A percentile compares a stretch with the other conserved stretches of the same genome.
phyloP scores from a whole-genome alignment of 2,888 invertebrate genomes.

The Vesta saturnalis region DNA sequence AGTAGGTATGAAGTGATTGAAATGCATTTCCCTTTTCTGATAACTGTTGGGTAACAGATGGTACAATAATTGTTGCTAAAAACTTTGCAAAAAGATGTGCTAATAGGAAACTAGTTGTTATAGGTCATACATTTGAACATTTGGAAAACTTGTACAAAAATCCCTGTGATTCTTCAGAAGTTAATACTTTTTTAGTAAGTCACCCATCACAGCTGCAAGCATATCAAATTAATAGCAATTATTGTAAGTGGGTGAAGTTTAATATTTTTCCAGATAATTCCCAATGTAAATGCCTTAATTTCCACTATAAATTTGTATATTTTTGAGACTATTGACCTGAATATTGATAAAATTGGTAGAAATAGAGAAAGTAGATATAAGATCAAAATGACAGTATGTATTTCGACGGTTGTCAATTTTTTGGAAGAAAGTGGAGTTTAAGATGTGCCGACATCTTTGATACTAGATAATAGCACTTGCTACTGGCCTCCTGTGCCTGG shows the following conservation, averaged over 20 bases:
- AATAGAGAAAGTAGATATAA: no score
- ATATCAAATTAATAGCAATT: not conserved
- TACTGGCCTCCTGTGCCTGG: not conserved
- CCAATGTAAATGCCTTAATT: not conserved
- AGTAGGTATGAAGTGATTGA: no score
- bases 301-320: conserved; percentile 4
- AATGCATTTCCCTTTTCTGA: no score
- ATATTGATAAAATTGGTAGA: conserved; percentile 5
- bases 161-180: no score
- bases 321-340: not conserved
- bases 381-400: not conserved
- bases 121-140: no score
- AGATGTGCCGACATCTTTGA: not conserved
- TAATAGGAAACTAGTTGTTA: no score
- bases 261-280: conserved; percentile 6
- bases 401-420: not conserved
- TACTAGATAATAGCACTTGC: not conserved
- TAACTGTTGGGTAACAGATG: no score
- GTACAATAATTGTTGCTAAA: no score
- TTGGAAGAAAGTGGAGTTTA: not conserved
- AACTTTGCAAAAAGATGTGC: no score
- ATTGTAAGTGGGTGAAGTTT: conserved; percentile 8
- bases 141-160: no score
- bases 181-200: conserved; percentile 10
- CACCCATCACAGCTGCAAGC: not conserved